Conservation (phyloP, 2,113 vertebrate species). For the Leptobrachium leishanense region DNA sequence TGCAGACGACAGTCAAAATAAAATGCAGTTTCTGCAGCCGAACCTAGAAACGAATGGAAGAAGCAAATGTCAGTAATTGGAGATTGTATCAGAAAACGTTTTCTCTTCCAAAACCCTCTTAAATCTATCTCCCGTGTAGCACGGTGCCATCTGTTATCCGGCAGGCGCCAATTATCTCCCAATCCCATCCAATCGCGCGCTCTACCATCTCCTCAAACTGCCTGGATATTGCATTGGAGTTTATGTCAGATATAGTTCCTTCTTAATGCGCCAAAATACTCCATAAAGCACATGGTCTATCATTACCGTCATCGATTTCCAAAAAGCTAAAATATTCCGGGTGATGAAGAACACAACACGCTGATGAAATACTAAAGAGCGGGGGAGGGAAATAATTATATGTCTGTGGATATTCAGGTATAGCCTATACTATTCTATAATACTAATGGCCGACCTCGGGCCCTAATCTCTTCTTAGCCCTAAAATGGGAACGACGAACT, state of each 20-base stretch:
- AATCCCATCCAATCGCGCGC: neutral
- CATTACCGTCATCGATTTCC: neutral
- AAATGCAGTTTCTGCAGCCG: neutral
- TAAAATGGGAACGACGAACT: no score
- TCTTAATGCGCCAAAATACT: no score
- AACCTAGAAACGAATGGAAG: neutral
- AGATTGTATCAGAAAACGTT: neutral
- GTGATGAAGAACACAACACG: no score
- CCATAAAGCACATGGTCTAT: neutral
- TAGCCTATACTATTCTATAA: no score
- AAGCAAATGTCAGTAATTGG: neutral
- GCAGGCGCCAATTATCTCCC: slow-evolving; percentile 8
- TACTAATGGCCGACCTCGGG: no score
- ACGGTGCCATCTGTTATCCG: slow-evolving; percentile 12
- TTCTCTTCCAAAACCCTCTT: slow-evolving; percentile 10
- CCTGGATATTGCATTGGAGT: neutral
- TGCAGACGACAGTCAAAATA: neutral
- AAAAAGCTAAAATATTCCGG: neutral
- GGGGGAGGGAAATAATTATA: no score
- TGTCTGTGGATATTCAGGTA: no score
- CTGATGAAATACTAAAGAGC: no score
- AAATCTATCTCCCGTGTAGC: slow-evolving; percentile 10
- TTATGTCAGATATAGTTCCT: no score
- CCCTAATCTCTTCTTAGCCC: no score
- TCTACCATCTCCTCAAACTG: neutral